Evolutionary conservation across 2,888 invertebrate species (phyloP).

Genomic region (Epiblema foenella): DNA sequence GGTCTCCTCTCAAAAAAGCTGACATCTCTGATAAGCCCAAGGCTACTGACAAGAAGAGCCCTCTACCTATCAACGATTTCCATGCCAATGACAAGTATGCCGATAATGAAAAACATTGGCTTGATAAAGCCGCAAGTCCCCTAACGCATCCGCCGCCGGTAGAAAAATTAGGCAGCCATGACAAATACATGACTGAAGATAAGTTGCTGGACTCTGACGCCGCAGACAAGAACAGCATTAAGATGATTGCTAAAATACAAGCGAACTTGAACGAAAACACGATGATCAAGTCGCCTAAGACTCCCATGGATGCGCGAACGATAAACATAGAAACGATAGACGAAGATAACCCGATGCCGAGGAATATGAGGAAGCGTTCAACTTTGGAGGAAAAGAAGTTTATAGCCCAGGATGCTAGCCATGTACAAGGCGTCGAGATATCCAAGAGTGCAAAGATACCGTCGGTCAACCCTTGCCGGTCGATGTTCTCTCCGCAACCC

Average conservation of each 20-base stretch:
- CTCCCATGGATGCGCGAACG: conserved; percentile 81
- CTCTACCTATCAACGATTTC: conserved; percentile 52
- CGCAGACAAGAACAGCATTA: conserved; percentile 75
- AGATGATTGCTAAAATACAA: conserved; percentile 81
- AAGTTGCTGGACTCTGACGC: conserved; percentile 75
- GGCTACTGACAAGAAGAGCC: conserved; percentile 59
- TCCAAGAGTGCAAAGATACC: conserved; percentile 81
- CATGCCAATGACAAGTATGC: conserved; percentile 57
- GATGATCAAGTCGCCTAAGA: conserved; percentile 81
- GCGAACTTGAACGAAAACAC: conserved; percentile 80
- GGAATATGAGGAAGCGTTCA: conserved; percentile 67
- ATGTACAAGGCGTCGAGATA: conserved; percentile 78
- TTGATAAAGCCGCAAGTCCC: conserved; percentile 74
- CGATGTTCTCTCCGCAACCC: conserved; percentile 90
- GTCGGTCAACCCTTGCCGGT: conserved; percentile 79
- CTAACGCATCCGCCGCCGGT: conserved; percentile 71
- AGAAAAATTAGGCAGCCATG: conserved; percentile 73
- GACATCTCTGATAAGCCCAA: conserved; percentile 51
- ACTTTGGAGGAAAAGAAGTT: conserved; percentile 74
- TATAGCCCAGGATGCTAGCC: conserved; percentile 73
- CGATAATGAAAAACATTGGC: conserved; percentile 72
- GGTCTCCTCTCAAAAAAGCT: conserved; percentile 61
- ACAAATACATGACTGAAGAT: conserved; percentile 80
- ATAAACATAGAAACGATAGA: conserved; percentile 68
- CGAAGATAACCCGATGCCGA: conserved; percentile 62